These are phyloP conservation scores for Monodelphis domestica DNA, from an alignment of 2,797 vertebrate species.

Conservation along the genomic window DNA sequence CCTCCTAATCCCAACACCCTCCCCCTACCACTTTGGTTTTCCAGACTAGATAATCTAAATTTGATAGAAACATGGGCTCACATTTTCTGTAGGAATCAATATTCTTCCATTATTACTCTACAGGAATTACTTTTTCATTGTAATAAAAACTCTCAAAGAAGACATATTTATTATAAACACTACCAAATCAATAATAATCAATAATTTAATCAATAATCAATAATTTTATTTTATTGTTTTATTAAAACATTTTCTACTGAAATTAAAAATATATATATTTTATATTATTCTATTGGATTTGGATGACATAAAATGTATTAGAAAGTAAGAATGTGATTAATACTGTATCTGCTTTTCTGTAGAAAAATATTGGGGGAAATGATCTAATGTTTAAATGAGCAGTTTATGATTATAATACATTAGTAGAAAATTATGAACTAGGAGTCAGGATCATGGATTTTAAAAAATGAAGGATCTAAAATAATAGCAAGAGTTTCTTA, in stretches of 20 bases:
- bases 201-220: too few species aligned
- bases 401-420: not conserved
- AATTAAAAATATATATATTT: constrained; percentile 35
- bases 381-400: not conserved
- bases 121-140: not conserved
- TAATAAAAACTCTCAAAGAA: not conserved
- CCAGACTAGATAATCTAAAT: not conserved
- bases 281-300: not conserved
- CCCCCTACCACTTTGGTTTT: not conserved
- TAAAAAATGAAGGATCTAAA: not conserved
- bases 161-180: not conserved
- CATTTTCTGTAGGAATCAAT: not conserved
- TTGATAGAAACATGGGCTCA: not conserved
- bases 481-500: not conserved
- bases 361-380: not conserved
- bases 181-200: constrained; percentile 18
- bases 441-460: not conserved
- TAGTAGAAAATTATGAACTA: not conserved
- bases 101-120: not conserved
- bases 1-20: not conserved
- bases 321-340: not conserved
- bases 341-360: not conserved
- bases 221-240: constrained; percentile 11
- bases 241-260: not conserved
- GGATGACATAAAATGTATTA: not conserved